phyloP scores from a whole-genome alignment of 2,888 invertebrate species.

The Busseola fusca region DNA sequence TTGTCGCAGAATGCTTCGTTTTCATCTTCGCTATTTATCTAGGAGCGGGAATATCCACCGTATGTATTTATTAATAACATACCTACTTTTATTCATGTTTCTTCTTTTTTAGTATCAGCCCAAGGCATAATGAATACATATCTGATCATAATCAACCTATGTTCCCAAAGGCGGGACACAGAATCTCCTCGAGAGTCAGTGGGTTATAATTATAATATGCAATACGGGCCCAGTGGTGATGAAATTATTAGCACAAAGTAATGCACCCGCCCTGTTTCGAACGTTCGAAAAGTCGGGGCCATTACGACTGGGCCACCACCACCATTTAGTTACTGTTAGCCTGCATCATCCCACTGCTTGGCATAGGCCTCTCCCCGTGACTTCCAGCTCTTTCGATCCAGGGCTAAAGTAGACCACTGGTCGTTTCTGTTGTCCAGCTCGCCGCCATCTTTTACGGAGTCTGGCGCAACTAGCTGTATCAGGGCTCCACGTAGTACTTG shows the following conservation, averaged over 20 bases:
- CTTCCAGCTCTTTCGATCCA: no score
- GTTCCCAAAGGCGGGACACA: not conserved
- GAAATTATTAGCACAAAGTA: not conserved
- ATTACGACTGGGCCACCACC: not conserved
- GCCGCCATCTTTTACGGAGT: no score
- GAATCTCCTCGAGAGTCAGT: not conserved
- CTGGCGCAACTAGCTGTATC: no score
- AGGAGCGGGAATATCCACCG: constrained; percentile 61
- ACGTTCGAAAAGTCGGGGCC: not conserved
- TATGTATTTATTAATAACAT: constrained; percentile 53
- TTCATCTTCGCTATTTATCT: constrained; percentile 59
- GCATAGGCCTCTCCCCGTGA: no score
- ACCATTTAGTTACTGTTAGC: no score
- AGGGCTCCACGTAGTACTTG: no score
- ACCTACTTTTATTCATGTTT: not conserved
- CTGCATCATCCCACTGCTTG: no score
- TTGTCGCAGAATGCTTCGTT: constrained; percentile 64
- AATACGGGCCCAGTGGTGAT: not conserved
- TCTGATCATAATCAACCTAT: not conserved
- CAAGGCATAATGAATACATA: no score
- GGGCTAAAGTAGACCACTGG: no score
- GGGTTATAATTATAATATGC: not conserved
- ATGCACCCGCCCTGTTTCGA: not conserved
- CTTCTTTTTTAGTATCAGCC: not conserved
- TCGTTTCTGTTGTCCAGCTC: no score